phyloP scores from a whole-genome alignment of 2,113 vertebrate species.

The Brachionichthys hirsutus region DNA sequence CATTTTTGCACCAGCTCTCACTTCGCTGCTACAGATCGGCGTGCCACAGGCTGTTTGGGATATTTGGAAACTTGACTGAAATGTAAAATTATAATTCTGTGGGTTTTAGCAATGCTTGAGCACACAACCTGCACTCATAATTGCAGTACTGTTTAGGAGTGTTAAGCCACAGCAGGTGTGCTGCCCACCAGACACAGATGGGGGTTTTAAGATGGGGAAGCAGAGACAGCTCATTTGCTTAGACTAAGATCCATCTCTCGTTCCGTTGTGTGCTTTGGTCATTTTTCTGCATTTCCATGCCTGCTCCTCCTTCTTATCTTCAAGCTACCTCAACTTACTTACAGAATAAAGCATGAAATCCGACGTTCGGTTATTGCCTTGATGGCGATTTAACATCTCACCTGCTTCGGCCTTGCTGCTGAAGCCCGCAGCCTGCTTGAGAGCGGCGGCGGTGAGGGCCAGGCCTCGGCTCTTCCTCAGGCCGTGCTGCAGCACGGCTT shows the following conservation, averaged over 20 bases:
- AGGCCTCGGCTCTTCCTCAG: conserved; percentile 90
- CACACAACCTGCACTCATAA: background rate
- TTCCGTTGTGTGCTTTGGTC: no score
- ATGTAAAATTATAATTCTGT: no score
- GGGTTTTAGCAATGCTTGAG: background rate
- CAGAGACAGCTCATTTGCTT: background rate
- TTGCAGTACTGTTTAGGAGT: background rate
- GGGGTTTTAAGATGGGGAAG: conserved; percentile 1
- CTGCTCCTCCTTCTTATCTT: background rate
- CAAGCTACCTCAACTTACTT: background rate
- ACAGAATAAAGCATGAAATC: background rate
- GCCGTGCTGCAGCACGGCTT: conserved; percentile 93
- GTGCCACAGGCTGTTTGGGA: no score
- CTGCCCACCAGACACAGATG: background rate
- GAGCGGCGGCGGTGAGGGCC: conserved; percentile 91
- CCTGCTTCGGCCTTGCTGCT: conserved; percentile 92
- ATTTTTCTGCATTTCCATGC: no score
- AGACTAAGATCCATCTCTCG: background rate
- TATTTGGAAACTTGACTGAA: no score
- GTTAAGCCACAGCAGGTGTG: conserved; percentile 1
- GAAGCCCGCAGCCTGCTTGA: conserved; percentile 95
- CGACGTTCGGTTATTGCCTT: background rate
- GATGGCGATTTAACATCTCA: conserved; percentile 35
- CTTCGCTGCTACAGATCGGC: no score
- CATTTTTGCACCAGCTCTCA: background rate